These are phyloP conservation scores for Gadopsis marmoratus DNA, from an alignment of 2,797 vertebrate species.

Conservation along the genomic window DNA sequence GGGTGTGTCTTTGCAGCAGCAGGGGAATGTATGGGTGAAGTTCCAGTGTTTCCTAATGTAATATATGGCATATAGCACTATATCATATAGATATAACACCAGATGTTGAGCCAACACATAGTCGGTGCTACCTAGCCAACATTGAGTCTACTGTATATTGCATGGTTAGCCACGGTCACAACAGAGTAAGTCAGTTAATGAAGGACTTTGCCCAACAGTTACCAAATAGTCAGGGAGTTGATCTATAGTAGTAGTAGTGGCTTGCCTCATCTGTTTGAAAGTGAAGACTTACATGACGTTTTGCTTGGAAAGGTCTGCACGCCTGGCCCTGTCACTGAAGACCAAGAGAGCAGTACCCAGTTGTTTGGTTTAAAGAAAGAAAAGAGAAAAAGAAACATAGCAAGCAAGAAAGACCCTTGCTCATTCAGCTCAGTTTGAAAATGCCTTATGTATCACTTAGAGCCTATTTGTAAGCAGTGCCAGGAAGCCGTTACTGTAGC, in stretches of 20 bases:
- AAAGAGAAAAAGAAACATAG: not conserved
- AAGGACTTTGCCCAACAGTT: not conserved
- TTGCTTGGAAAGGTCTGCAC: not conserved
- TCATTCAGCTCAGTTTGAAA: conserved; percentile 20
- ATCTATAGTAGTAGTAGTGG: not conserved
- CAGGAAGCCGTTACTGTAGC: not conserved
- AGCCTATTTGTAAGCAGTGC: conserved; percentile 14
- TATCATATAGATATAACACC: not conserved
- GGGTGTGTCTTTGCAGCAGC: conserved; percentile 16
- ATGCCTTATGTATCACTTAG: conserved; percentile 2
- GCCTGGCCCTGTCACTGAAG: not conserved
- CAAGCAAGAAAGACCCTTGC: not conserved
- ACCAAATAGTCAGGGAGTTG: not conserved
- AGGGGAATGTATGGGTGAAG: conserved; percentile 1
- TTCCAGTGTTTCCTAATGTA: conserved; percentile 13
- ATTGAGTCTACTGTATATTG: not conserved
- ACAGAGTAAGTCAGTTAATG: not conserved
- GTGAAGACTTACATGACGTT: not conserved
- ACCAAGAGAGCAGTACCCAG: not conserved
- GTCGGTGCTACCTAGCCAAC: not conserved
- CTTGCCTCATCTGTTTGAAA: not conserved
- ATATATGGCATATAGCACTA: not conserved
- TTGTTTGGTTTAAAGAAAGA: not conserved
- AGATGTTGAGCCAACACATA: not conserved
- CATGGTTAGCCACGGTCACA: not conserved